phyloP scores from a whole-genome alignment of 2,888 invertebrate species.

The Thera britannica region DNA sequence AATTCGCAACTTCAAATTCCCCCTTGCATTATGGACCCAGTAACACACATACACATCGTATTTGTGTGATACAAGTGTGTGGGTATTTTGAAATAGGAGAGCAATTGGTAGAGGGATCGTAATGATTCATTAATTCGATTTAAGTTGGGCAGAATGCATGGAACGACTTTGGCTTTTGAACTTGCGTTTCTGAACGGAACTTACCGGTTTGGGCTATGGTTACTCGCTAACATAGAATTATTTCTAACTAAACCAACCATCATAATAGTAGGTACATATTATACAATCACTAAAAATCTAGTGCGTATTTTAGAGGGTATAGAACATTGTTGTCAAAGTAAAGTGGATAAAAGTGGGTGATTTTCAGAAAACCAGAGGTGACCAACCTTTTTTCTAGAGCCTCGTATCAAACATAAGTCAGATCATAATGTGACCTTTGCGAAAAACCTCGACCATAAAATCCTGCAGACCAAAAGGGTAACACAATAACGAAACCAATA shows the following conservation, averaged over 20 bases:
- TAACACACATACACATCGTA: slow-evolving; percentile 15
- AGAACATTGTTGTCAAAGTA: too few species aligned
- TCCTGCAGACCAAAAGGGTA: slow-evolving; percentile 37
- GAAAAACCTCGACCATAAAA: slow-evolving; percentile 29
- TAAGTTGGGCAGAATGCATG: slow-evolving; percentile 47
- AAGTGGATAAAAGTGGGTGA: not conserved
- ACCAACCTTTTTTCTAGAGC: slow-evolving; percentile 19
- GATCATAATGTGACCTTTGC: slow-evolving; percentile 11
- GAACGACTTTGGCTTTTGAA: slow-evolving; percentile 66
- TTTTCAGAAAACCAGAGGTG: slow-evolving; percentile 19
- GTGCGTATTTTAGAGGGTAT: not conserved
- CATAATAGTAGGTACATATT: too few species aligned
- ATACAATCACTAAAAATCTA: not conserved
- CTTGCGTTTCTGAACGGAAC: slow-evolving; percentile 40
- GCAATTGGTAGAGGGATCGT: slow-evolving; percentile 61
- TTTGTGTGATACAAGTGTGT: slow-evolving; percentile 15
- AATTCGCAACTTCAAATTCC: slow-evolving; percentile 62
- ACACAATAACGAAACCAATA: slow-evolving; percentile 43
- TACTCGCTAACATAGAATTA: not conserved
- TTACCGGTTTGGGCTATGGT: slow-evolving; percentile 8
- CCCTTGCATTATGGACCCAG: slow-evolving; percentile 55
- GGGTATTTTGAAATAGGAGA: slow-evolving; percentile 54
- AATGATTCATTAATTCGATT: slow-evolving; percentile 76
- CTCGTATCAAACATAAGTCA: slow-evolving; percentile 23
- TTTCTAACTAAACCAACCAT: not conserved